Evolutionary conservation across 2,797 vertebrate species (phyloP).

Genomic region (Pseudopleuronectes americanus): DNA sequence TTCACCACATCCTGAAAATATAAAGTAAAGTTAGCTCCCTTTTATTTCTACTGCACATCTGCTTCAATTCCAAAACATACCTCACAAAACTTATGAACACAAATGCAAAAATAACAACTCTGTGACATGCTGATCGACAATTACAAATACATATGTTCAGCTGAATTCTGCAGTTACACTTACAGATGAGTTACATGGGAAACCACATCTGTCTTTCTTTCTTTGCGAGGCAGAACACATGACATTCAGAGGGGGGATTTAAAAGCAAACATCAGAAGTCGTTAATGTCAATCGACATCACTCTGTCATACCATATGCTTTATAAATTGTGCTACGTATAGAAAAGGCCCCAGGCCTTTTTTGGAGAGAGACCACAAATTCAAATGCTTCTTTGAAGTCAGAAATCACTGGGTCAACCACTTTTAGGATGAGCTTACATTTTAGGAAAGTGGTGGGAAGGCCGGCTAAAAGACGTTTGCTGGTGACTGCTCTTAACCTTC

Average conservation of each 20-base stretch:
- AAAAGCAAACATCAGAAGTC: conserved; percentile 49
- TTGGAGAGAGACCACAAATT: conserved; percentile 30
- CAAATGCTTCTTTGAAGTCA: conserved; percentile 48
- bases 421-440: conserved; percentile 39
- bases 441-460: conserved; percentile 12
- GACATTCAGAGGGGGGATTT: conserved; percentile 32
- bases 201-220: conserved; percentile 49
- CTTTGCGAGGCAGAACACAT: conserved; percentile 18
- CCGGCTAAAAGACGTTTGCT: conserved; percentile 18
- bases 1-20: conserved; percentile 93
- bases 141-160: conserved; percentile 37
- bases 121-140: conserved; percentile 23
- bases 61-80: conserved; percentile 37
- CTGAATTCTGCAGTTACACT: conserved; percentile 36
- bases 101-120: conserved; percentile 24
- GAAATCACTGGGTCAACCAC: conserved; percentile 31
- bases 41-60: conserved; percentile 10
- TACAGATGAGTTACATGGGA: conserved; percentile 48
- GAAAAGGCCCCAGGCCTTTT: conserved; percentile 39
- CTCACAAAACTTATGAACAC: conserved; percentile 29
- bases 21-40: conserved; percentile 28
- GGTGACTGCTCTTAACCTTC: conserved; percentile 42
- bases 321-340: conserved; percentile 25
- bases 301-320: conserved; percentile 45
- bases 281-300: conserved; percentile 47